These are phyloP conservation scores for Solenopsis invicta DNA, from an alignment of 1,140 invertebrate species.

Conservation along the genomic window DNA sequence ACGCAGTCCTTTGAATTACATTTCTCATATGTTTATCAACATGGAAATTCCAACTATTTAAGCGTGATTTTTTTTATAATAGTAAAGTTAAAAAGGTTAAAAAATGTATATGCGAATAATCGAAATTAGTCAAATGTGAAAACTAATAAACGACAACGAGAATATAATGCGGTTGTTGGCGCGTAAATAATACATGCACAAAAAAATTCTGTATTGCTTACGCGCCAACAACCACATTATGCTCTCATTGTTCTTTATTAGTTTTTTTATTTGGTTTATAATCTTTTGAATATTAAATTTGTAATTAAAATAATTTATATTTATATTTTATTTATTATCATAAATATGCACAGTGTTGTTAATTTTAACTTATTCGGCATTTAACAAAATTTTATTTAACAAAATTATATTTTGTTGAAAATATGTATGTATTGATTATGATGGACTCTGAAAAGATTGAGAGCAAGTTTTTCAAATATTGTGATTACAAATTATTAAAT, in stretches of 20 bases:
- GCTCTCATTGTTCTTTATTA: too few species aligned
- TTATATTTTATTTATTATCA: background rate
- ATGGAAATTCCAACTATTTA: constrained; percentile 6
- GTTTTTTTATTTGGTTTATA: too few species aligned
- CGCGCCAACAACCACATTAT: too few species aligned
- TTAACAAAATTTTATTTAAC: background rate
- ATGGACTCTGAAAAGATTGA: background rate
- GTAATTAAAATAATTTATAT: background rate
- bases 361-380: background rate
- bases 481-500: background rate
- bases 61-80: background rate
- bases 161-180: too few species aligned
- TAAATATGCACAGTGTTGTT: background rate
- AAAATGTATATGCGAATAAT: background rate
- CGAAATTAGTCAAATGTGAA: background rate
- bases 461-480: background rate
- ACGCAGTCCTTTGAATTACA: background rate
- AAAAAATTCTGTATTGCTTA: too few species aligned
- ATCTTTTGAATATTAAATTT: too few species aligned
- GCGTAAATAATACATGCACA: too few species aligned
- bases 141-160: too few species aligned
- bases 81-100: background rate
- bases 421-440: background rate
- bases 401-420: background rate
- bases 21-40: background rate